phyloP scores from a whole-genome alignment of 2,797 vertebrate species.

The Chelmon rostratus region DNA sequence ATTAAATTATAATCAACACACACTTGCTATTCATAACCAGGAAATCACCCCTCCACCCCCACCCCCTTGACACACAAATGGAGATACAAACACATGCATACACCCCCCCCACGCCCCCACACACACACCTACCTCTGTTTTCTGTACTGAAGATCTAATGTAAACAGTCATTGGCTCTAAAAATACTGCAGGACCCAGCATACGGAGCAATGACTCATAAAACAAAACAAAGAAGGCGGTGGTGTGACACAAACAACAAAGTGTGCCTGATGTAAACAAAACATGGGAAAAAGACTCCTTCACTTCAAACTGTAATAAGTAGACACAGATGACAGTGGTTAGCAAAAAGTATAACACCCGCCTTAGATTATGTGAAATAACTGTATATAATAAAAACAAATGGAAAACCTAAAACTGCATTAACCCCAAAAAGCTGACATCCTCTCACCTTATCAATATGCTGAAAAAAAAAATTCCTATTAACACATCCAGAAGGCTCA shows the following conservation, averaged over 20 bases:
- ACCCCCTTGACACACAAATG: neutral
- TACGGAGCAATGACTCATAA: neutral
- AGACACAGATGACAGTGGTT: neutral
- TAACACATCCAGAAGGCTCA: neutral
- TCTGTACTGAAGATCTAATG: constrained; percentile 38
- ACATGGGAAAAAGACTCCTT: neutral
- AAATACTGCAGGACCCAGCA: constrained; percentile 31
- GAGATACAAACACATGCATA: neutral
- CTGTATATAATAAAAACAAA: neutral
- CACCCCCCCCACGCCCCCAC: neutral
- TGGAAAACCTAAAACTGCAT: neutral
- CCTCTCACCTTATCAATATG: neutral
- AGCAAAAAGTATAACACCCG: neutral
- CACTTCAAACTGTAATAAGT: neutral
- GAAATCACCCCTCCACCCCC: constrained; percentile 41
- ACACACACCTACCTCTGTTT: constrained; percentile 28
- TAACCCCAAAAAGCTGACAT: neutral
- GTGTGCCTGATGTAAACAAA: constrained; percentile 34
- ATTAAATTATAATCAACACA: constrained; percentile 65
- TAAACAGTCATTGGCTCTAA: constrained; percentile 60
- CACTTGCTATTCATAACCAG: constrained; percentile 60
- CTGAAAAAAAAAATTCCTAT: neutral
- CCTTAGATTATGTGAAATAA: neutral
- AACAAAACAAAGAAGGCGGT: constrained; percentile 51
- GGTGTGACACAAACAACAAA: constrained; percentile 41